phyloP scores from a whole-genome alignment of 2,888 invertebrate species.

The Apodemia duryi region DNA sequence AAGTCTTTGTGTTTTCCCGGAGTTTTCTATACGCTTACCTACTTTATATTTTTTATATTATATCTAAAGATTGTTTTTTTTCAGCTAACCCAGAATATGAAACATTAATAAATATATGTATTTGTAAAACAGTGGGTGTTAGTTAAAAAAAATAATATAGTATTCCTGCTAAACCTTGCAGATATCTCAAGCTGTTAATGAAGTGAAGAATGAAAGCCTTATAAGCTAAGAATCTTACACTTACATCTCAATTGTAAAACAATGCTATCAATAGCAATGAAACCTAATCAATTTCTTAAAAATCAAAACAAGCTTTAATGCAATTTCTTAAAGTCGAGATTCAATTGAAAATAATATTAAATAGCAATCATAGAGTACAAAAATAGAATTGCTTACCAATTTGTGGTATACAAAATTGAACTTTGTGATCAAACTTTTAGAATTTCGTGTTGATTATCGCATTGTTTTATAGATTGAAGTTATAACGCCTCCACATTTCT shows the following conservation, averaged over 20 bases:
- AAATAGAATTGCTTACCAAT: conserved; percentile 25
- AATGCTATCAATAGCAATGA: conserved; percentile 54
- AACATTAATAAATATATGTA: no score
- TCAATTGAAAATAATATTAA: conserved; percentile 30
- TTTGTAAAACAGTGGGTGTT: no score
- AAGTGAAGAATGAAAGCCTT: conserved; percentile 49
- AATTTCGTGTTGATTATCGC: conserved; percentile 36
- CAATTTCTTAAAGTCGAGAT: conserved; percentile 31
- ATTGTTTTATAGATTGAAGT: conserved; percentile 52
- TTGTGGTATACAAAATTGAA: conserved; percentile 29
- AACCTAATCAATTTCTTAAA: conserved; percentile 25
- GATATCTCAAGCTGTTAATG: conserved; percentile 25
- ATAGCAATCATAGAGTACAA: conserved; percentile 36
- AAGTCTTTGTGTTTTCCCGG: no score
- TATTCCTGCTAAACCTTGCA: background rate
- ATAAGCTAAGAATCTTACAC: conserved; percentile 48
- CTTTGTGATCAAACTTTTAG: conserved; percentile 35
- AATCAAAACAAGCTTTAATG: conserved; percentile 37
- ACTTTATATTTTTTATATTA: no score
- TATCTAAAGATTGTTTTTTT: no score
- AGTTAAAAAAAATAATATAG: background rate
- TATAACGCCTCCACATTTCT: conserved; percentile 53
- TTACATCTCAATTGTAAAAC: conserved; percentile 69
- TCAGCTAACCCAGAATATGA: no score
- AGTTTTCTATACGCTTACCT: no score